Conservation (phyloP, 2,888 invertebrate genomes). For the Rhagonycha lutea region DNA sequence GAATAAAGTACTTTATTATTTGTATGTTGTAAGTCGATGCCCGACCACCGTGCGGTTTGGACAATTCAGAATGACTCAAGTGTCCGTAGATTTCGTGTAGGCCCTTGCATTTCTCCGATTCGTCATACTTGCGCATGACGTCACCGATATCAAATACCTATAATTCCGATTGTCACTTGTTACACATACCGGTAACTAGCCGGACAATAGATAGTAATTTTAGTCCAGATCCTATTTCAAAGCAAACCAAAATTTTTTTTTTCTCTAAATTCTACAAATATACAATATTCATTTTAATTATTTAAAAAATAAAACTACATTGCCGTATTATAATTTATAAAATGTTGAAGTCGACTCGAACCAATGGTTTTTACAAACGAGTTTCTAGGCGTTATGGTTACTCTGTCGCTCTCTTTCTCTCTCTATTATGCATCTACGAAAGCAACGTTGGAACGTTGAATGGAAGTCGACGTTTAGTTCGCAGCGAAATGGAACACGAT, state of each 20-base stretch:
- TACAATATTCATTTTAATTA: background rate
- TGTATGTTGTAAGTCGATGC: background rate
- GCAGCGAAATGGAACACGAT: background rate
- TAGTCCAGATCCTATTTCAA: background rate
- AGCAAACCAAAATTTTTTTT: background rate
- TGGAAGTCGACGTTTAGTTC: background rate
- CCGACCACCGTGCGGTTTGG: conserved; percentile 18
- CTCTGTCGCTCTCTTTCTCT: background rate
- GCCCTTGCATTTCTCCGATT: conserved; percentile 29
- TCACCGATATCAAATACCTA: conserved; percentile 29
- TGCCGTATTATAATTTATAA: background rate
- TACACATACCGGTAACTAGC: background rate
- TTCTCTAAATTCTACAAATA: background rate
- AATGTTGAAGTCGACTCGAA: background rate
- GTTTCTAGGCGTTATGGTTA: background rate
- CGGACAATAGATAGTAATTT: background rate
- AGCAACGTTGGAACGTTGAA: background rate
- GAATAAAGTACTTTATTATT: background rate
- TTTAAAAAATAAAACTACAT: background rate
- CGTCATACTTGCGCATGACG: conserved; percentile 30
- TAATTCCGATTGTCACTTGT: conserved; percentile 28
- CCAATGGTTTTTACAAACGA: background rate
- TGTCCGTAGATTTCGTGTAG: conserved; percentile 14
- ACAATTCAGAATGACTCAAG: conserved; percentile 25
- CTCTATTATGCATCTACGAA: background rate